Conservation (phyloP, 2,113 vertebrate species). For the Neogale vison region DNA sequence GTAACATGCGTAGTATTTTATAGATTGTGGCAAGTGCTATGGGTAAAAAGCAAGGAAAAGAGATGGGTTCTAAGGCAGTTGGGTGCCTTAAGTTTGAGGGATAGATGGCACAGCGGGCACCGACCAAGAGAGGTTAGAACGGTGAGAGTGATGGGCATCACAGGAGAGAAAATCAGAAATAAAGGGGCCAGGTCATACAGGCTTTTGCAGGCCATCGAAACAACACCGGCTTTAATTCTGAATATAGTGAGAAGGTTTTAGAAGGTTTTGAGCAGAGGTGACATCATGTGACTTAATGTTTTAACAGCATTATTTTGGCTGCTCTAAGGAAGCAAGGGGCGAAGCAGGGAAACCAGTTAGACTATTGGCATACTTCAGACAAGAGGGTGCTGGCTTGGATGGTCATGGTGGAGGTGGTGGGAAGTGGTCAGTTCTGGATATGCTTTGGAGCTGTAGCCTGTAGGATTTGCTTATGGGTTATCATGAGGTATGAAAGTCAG, state of each 20-base stretch:
- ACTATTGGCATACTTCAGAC: background rate
- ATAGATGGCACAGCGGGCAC: rapidly evolving
- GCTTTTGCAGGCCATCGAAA: background rate
- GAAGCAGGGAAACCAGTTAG: background rate
- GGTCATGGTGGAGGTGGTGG: background rate
- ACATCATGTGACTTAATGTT: background rate
- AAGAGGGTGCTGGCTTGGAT: background rate
- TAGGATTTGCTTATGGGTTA: background rate
- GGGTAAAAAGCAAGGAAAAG: background rate
- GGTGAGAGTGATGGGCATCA: rapidly evolving
- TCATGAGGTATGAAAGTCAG: background rate
- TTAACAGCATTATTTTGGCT: background rate
- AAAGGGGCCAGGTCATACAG: background rate
- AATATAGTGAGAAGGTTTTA: background rate
- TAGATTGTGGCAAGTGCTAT: background rate
- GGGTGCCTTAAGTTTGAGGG: background rate
- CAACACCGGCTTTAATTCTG: background rate
- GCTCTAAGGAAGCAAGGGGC: background rate
- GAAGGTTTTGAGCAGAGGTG: background rate
- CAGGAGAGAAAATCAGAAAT: background rate
- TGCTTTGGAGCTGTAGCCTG: background rate
- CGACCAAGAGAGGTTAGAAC: background rate
- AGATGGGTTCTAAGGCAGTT: background rate
- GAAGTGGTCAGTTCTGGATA: background rate
- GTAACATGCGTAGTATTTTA: background rate